These are phyloP conservation scores for Protodeltote pygarga DNA, from an alignment of 2,888 invertebrate species.

Conservation along the genomic window DNA sequence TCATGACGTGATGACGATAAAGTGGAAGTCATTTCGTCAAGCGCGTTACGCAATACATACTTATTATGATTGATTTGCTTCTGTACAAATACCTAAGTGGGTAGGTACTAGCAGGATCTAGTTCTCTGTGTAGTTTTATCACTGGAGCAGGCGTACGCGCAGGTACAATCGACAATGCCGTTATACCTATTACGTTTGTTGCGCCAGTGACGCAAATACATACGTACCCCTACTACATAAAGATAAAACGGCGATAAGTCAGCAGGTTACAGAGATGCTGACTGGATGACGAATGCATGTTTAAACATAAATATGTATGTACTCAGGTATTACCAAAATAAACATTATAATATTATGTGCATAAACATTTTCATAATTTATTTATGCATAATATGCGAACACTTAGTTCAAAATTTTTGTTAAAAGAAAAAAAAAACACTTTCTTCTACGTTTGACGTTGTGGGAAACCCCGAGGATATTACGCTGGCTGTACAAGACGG, in stretches of 20 bases:
- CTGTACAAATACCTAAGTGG: constrained; percentile 1
- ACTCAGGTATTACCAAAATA: no score
- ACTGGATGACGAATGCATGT: no score
- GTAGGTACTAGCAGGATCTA: background rate
- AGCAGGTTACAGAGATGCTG: constrained; percentile 2
- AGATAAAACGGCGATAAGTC: background rate
- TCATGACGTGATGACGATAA: constrained; percentile 21
- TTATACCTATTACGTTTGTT: background rate
- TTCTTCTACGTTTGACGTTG: no score
- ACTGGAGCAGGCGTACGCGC: background rate
- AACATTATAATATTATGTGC: no score
- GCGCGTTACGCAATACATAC: constrained; percentile 5
- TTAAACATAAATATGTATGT: no score
- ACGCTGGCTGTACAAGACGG: no score
- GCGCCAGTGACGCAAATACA: background rate
- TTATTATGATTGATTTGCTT: constrained; percentile 15
- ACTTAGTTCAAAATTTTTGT: no score
- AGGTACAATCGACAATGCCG: background rate
- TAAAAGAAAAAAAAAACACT: no score
- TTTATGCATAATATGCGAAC: no score
- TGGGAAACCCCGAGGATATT: constrained; percentile 8
- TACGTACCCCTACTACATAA: background rate
- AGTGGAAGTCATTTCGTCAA: constrained; percentile 15
- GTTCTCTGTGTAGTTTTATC: no score
- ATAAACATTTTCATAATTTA: no score